phyloP scores from a whole-genome alignment of 2,888 invertebrate genomes.

The Lamellibrachia columna region DNA sequence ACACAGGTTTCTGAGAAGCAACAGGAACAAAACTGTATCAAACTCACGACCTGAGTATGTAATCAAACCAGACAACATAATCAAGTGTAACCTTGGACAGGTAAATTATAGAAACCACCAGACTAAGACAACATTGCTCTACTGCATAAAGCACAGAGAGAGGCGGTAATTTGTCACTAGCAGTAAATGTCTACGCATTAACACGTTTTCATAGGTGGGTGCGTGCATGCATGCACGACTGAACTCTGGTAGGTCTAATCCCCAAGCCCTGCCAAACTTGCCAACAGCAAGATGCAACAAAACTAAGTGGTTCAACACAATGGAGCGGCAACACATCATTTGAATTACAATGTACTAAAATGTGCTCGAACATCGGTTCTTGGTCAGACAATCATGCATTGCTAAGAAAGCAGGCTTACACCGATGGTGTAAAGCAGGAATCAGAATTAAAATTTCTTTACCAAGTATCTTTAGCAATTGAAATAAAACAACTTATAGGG shows the following conservation, averaged over 20 bases:
- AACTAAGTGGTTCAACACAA: not conserved
- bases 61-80: not conserved
- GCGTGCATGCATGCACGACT: not conserved
- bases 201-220: too few relatives aligned
- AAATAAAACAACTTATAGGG: not conserved
- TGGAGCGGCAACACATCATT: not conserved
- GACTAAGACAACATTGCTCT: not conserved
- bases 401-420: not conserved
- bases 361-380: not conserved
- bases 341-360: not conserved
- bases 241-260: not conserved
- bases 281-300: not conserved
- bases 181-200: too few relatives aligned
- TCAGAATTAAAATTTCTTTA: not conserved
- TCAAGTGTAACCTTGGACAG: not conserved
- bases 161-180: too few relatives aligned
- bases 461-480: not conserved
- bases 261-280: not conserved
- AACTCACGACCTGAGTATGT: not conserved
- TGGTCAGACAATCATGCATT: not conserved
- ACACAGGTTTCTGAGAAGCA: not conserved
- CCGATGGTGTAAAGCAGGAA: not conserved
- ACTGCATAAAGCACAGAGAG: not conserved
- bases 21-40: not conserved
- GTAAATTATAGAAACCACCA: not conserved